Percentiles rank a stretch among this genome's conserved stretches.
phyloP scores from a whole-genome alignment of 1,140 invertebrate genomes.

The Pogonomyrmex barbatus region DNA sequence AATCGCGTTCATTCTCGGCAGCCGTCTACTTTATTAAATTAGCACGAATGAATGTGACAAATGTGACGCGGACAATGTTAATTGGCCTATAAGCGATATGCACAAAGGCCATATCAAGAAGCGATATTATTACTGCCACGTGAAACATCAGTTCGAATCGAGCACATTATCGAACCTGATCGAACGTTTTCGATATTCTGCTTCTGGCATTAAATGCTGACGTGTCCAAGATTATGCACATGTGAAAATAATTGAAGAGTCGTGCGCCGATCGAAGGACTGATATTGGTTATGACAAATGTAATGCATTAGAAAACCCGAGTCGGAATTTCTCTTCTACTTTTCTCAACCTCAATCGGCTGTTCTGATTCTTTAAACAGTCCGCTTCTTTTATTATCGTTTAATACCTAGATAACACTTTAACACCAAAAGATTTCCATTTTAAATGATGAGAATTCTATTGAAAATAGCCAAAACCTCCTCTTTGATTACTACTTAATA shows the following conservation, averaged over 20 bases:
- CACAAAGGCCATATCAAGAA: conserved; percentile 11
- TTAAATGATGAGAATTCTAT: too few species aligned
- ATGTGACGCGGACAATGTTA: conserved; percentile 21
- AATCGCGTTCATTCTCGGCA: background rate
- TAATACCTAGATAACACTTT: too few species aligned
- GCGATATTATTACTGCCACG: background rate
- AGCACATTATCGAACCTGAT: background rate
- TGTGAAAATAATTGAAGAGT: background rate
- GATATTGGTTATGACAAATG: background rate
- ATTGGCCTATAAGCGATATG: conserved; percentile 29
- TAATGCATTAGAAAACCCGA: background rate
- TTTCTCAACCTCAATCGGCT: too few species aligned
- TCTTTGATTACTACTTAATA: too few species aligned
- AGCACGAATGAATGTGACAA: conserved; percentile 23
- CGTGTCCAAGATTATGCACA: background rate
- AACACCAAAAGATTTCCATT: too few species aligned
- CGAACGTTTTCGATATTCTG: conserved; percentile 28
- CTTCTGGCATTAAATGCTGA: background rate
- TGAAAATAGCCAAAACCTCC: too few species aligned
- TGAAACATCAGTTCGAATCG: conserved; percentile 3
- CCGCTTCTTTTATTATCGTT: too few species aligned
- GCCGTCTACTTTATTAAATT: conserved; percentile 48
- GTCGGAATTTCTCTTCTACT: too few species aligned
- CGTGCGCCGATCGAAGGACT: background rate
- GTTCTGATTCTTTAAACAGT: too few species aligned